Conservation (phyloP, 1,140 invertebrate genomes). For the Ceratoteleas bidentatus region DNA sequence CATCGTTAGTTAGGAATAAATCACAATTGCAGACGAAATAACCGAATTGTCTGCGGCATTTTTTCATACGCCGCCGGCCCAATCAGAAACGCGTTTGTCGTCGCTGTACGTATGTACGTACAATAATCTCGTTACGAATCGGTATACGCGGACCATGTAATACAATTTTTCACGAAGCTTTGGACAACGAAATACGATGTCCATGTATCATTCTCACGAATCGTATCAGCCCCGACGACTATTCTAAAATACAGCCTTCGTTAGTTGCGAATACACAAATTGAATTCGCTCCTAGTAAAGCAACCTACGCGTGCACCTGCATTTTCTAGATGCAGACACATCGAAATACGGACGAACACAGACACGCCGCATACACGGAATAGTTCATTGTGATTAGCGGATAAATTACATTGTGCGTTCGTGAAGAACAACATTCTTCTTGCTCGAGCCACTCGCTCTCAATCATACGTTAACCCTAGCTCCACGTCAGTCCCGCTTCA, state of each 20-base stretch:
- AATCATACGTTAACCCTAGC: slow-evolving; percentile 53
- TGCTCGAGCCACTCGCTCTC: slow-evolving; percentile 29
- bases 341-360: not conserved
- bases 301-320: slow-evolving; percentile 56
- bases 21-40: slow-evolving; percentile 68
- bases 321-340: slow-evolving; percentile 54
- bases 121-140: no score
- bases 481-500: not conserved
- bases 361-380: slow-evolving; percentile 32
- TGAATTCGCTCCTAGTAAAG: slow-evolving; percentile 65
- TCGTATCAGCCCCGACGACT: slow-evolving; percentile 63
- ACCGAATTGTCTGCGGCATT: slow-evolving; percentile 68
- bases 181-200: slow-evolving; percentile 68
- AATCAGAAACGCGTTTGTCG: slow-evolving; percentile 69
- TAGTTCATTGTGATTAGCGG: slow-evolving; percentile 60
- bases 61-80: slow-evolving; percentile 66
- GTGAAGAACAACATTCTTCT: slow-evolving; percentile 46
- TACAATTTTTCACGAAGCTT: slow-evolving; percentile 69
- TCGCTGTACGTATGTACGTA: no score
- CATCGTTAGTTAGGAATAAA: slow-evolving; percentile 69
- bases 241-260: slow-evolving; percentile 67
- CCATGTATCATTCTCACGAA: slow-evolving; percentile 67
- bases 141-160: no score
- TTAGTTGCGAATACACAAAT: slow-evolving; percentile 65
- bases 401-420: slow-evolving; percentile 56